A percentile compares a stretch with the other conserved stretches of the same genome.
phyloP scores from a whole-genome alignment of 2,797 vertebrate species.

The Lepidocolaptes lacrymiger region DNA sequence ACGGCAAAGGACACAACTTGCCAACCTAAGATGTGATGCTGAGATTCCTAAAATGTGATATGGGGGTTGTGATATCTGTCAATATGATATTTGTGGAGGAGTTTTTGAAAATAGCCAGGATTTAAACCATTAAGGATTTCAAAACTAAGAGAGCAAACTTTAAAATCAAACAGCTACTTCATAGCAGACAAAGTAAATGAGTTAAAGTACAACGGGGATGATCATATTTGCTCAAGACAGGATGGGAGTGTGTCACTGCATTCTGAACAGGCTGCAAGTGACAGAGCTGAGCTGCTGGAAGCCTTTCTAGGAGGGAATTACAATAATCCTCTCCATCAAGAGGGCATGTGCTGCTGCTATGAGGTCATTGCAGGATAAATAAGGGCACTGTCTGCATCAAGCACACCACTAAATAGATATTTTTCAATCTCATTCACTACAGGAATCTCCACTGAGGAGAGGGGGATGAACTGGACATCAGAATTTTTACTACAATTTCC shows the following conservation, averaged over 20 bases:
- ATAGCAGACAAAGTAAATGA: background rate
- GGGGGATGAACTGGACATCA: background rate
- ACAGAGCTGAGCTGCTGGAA: conserved; percentile 59
- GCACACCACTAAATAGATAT: background rate
- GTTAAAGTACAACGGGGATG: background rate
- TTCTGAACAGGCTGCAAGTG: conserved; percentile 52
- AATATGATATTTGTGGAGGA: conserved; percentile 60
- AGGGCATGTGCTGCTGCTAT: conserved; percentile 46
- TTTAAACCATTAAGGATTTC: conserved; percentile 34
- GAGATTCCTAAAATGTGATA: conserved; percentile 56
- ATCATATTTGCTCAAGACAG: conserved; percentile 6
- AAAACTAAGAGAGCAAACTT: conserved; percentile 31
- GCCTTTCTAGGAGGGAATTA: conserved; percentile 60
- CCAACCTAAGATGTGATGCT: conserved; percentile 45
- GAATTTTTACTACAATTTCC: background rate
- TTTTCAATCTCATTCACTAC: conserved; percentile 40
- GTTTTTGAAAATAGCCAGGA: conserved; percentile 52
- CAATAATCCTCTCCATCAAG: conserved; percentile 66
- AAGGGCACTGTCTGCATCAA: conserved; percentile 44
- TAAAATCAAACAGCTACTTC: conserved; percentile 42
- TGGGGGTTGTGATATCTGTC: conserved; percentile 55
- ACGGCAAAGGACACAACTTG: conserved; percentile 52
- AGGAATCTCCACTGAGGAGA: background rate
- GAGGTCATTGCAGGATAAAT: conserved; percentile 59
- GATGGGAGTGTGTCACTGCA: background rate